Base-by-base conservation (phyloP, 2,113 vertebrate species). In the Oenanthe melanoleuca region DNA sequence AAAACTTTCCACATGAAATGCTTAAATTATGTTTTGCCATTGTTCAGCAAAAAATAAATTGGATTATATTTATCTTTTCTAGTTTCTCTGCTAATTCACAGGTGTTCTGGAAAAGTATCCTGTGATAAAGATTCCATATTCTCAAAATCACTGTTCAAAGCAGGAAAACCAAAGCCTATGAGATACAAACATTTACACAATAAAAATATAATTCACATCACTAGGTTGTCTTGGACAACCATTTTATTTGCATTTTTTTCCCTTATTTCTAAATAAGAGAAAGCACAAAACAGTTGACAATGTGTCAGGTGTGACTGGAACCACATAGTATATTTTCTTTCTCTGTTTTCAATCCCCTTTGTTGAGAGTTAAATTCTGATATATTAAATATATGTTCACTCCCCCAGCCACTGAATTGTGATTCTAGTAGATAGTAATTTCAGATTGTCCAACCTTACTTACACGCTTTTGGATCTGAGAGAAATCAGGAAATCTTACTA, bases 391-490 rank as follows among this genome's bases (percentile, higher is more conserved):
- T 6, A 14, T 14, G 22, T 37, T 71, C 37, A 9, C 31, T 16
- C 33, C 3, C 3, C 3, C 24, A 28, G 4, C 18, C 42, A 19
- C 7, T 63, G 64, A 45, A 64, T 12, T 70, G 38, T 89, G 53
- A 21, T 57, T 63, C 80, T 53, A 24, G 9, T 18, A 67, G 67
- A 34, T 1, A 64, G 14, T 5, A 80, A 87, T 60, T 64, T 65
- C 20, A 23, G 8, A 64, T 34, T 50, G 2, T 4, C 80, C 47
- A 64, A 8, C 6, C 21, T 86, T 64, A 31, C 4, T 45, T 57
- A 40, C 0, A 0, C 22, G 4, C 1, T 31, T 65, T 60, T 4
- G 4, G 4, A 6, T 80, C 44, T 60, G 33, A 77, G 64, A 42
- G 26, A 23, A 56, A 9, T 28, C 24, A 69, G 26, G 25, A 53